Conservation (phyloP, 37 sponge, comb jelly and placozoan genomes). For the Beroe ovata region DNA sequence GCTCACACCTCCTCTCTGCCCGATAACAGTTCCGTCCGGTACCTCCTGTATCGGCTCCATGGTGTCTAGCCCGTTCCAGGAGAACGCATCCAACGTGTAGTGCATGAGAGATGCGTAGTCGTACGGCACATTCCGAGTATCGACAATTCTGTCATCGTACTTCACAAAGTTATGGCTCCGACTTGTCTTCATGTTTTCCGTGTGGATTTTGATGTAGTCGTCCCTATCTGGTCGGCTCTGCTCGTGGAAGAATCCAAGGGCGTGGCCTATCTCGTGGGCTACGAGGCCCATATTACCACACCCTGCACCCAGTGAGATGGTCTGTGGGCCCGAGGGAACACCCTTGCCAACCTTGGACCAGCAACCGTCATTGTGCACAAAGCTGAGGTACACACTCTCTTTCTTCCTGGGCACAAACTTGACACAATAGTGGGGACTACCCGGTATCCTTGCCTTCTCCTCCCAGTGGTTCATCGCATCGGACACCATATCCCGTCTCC, state of each 20-base stretch:
- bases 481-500: background rate
- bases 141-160: background rate
- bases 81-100: constrained; percentile 49
- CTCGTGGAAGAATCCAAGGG: constrained; percentile 66
- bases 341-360: constrained; percentile 51
- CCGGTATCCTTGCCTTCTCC: background rate
- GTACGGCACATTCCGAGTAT: constrained; percentile 21
- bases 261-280: constrained; percentile 48
- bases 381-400: background rate
- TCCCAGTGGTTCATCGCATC: constrained; percentile 38
- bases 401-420: constrained; percentile 55
- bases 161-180: constrained; percentile 37
- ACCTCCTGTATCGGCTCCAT: constrained; percentile 15
- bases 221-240: constrained; percentile 57
- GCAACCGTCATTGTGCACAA: background rate
- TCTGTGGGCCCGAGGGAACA: background rate
- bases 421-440: background rate
- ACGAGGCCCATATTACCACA: constrained; percentile 38
- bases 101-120: constrained; percentile 52
- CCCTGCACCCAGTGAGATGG: constrained; percentile 1
- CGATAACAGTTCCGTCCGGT: constrained; percentile 21
- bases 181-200: background rate
- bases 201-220: constrained; percentile 17
- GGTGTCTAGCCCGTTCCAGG: constrained; percentile 30
- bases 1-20: constrained; percentile 49